Base-by-base conservation (phyloP, 2,797 vertebrate genomes). In the Loris lydekkerianus region DNA sequence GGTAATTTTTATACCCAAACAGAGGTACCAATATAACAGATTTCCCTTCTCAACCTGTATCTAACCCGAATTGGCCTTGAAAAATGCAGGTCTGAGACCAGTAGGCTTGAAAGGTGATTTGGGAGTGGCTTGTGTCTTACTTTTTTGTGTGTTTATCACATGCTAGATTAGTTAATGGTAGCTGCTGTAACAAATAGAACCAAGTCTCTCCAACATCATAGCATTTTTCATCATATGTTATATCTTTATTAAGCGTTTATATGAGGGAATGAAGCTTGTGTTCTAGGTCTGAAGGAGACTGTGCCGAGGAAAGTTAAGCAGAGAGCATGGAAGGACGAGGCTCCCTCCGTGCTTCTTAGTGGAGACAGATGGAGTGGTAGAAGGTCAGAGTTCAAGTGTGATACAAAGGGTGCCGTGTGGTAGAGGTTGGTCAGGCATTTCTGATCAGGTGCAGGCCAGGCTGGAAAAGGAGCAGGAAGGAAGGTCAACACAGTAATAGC, bases 401-500 rank as follows among this genome's bases (percentile, higher is more conserved):
- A 53, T 69, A 65, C 56, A 25, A 78, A 95, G 80, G 29, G 18
- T 46, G 43, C 29, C 43, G 15, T 1, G 0, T 43, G n/a, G 43
- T 46, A 10, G 40, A 80, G 17, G 25, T 40, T 83, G 20, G 77
- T 31, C 18, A 40, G 67, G 46, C 3, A 3, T 34, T 34, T 34
- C 34, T 34, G 34, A 56, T 1, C 2, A 88, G 49, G 76, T 73
- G 4, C 60, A 86, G n/a, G 61, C 58, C 49, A 67, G 34, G 18
- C 83, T 84, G 86, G 58, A 61, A 81, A 94, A 90, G 93, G 40
- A 95, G 49, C 49, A 63, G 37, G 37, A 92, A 53, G 76, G 10
- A 93, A 92, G 13, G 29, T 81, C 46, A 83, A 43, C 0, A 0
- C 27, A 27, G 40, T 34, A 73, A 67, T 27, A 65, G 78, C 87